Evolutionary conservation across 2,797 vertebrate genomes (phyloP), one percentile per base, ranked within the genome.

Genomic region (Liparis tanakae): DNA sequence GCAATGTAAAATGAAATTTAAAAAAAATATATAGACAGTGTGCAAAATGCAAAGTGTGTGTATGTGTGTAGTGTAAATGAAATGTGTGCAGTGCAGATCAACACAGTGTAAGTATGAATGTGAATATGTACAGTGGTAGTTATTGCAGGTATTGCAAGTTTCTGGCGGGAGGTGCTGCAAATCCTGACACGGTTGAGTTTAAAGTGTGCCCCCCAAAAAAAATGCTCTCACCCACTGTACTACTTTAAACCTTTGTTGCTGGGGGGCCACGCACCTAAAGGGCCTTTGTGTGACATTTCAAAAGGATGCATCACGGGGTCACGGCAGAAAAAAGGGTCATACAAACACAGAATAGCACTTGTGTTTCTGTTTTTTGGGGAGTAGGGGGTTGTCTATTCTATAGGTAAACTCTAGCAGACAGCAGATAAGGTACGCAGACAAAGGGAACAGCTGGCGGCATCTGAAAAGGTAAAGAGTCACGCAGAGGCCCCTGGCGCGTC

Each of bases 391-490:
- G 44, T 56, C 64, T 89, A 88, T 93, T 95, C 93, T 93, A 94
- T 92, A 93, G 93, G 94, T 94, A 93, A 93, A 93, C 89, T 92
- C 92, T 92, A 90, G 94, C 84, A 92, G 73, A 87, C 75, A 83
- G 78, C 83, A 91, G 85, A 84, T 80, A 90, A 92, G 90, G 87
- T 90, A 68, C 36, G 79, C 66, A 71, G 83, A 94, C 92, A 93
- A 93, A 89, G 81, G 78, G 79, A 53, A 85, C 79, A 72, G 80
- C 75, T 39, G 60, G 54, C 72, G 72, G 79, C 70, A 82, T 91
- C 82, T 89, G 81, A 91, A 94, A 93, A 92, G 86, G 91, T 94
- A 85, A 90, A 92, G 88, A 89, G 85, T 85, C 72, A 89, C 9
- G 8, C 13, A 17, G 53, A 85, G 68, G 80, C 84, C 63, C 79